A percentile compares a stretch with the other conserved stretches of the same genome.
Conservation (phyloP, 2,113 vertebrate genomes). For the Bufo gargarizans region DNA sequence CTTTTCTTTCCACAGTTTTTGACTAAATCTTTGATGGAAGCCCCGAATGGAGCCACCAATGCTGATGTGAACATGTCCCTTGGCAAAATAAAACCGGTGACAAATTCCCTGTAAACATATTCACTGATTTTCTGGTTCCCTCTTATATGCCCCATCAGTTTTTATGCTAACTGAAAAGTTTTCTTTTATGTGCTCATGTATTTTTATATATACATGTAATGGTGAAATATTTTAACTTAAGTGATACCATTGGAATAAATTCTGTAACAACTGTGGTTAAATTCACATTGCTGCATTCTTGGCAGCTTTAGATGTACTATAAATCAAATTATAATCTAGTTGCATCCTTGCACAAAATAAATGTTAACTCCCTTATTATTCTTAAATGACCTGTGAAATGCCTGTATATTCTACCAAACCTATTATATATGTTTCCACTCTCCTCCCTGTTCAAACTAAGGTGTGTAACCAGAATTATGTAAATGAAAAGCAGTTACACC, state of each 20-base stretch:
- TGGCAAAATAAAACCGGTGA: no score
- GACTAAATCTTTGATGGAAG: no score
- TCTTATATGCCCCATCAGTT: no score
- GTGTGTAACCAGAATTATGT: background rate
- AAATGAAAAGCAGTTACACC: background rate
- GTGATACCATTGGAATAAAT: background rate
- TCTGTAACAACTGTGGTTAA: background rate
- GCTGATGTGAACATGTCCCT: no score
- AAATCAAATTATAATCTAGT: background rate
- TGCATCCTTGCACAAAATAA: background rate
- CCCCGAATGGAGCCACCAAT: no score
- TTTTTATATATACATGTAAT: no score
- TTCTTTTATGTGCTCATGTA: no score
- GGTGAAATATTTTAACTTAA: no score
- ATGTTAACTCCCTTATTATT: conserved; percentile 1
- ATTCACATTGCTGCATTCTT: background rate
- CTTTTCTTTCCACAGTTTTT: no score
- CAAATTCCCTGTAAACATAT: no score
- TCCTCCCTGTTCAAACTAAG: background rate
- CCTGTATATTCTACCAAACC: background rate
- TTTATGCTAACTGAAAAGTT: no score
- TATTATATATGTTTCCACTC: background rate
- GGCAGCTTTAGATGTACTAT: background rate
- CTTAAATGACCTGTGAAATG: background rate
- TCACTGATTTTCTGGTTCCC: no score